A percentile compares a stretch with the other conserved stretches of the same genome.
Conservation (phyloP, 1,140 invertebrate species). For the Chymomyza costata region DNA sequence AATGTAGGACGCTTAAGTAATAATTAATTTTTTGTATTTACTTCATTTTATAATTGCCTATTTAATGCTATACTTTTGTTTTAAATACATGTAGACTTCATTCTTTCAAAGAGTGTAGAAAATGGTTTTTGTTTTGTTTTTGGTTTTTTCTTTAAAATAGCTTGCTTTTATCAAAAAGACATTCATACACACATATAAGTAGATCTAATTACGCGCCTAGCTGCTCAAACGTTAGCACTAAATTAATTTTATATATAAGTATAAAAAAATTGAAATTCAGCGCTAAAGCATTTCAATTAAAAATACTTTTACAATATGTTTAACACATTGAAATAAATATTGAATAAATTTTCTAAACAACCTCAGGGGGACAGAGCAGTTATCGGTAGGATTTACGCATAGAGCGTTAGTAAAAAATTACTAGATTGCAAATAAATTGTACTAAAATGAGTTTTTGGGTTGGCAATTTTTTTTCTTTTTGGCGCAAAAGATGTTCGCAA, state of each 20-base stretch:
- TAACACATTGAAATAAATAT: constrained; percentile 12
- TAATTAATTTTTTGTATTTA: constrained; percentile 36
- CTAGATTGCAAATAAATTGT: constrained; percentile 49
- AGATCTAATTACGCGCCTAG: constrained; percentile 64
- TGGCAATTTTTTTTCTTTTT: too few species aligned
- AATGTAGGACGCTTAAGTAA: constrained; percentile 67
- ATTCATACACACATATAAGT: constrained; percentile 63
- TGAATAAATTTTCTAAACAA: constrained; percentile 45
- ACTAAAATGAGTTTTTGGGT: too few species aligned
- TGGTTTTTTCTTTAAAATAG: constrained; percentile 65
- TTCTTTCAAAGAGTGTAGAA: constrained; percentile 74
- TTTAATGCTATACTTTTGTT: constrained; percentile 64
- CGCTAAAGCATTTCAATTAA: constrained; percentile 14
- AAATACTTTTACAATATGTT: not conserved
- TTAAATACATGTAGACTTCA: constrained; percentile 65
- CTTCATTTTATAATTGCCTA: constrained; percentile 61
- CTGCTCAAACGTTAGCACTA: constrained; percentile 60
- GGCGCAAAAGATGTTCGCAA: too few species aligned
- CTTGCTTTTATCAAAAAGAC: constrained; percentile 73
- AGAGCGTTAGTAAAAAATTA: constrained; percentile 53
- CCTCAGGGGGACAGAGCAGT: constrained; percentile 65
- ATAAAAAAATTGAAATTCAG: constrained; percentile 45
- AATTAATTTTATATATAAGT: constrained; percentile 56
- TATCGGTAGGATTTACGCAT: constrained; percentile 61
- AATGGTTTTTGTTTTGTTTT: constrained; percentile 65